Percentiles rank a stretch among this genome's conserved stretches.
phyloP scores from a whole-genome alignment of 2,797 vertebrate species.

The Poeciliopsis turneri region DNA sequence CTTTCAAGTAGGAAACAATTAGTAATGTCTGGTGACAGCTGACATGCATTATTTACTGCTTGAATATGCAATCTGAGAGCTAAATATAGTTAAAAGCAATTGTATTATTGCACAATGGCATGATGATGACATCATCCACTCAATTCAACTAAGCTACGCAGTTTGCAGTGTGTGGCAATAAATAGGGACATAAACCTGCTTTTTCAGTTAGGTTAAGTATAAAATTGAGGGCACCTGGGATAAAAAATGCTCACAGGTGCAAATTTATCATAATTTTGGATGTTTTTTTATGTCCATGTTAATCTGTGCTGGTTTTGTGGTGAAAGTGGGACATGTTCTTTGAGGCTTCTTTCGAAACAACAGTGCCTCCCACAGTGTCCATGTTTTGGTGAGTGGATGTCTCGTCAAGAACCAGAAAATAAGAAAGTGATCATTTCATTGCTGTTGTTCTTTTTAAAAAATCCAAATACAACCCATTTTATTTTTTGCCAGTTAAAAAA shows the following conservation, averaged over 20 bases:
- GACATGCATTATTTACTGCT: neutral
- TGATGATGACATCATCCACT: neutral
- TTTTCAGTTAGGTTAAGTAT: neutral
- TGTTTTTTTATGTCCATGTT: neutral
- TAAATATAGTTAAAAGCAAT: slow-evolving; percentile 8
- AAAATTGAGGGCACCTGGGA: neutral
- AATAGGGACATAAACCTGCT: neutral
- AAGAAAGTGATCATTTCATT: neutral
- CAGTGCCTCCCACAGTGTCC: neutral
- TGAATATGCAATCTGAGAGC: neutral
- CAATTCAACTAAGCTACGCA: neutral
- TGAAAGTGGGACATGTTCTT: neutral
- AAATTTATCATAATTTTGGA: neutral
- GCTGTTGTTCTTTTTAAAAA: neutral
- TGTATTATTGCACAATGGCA: neutral
- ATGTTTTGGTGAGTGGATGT: neutral
- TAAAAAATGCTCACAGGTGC: neutral
- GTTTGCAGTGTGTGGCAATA: neutral
- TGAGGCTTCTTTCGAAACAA: neutral
- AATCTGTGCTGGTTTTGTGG: neutral
- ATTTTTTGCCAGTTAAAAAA: neutral
- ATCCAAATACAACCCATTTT: neutral
- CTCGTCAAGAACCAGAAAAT: neutral
- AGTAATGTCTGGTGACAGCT: neutral
- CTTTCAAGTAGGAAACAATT: neutral